Evolutionary conservation across 2,113 vertebrate species (phyloP).

Genomic region (Anguilla japonica): DNA sequence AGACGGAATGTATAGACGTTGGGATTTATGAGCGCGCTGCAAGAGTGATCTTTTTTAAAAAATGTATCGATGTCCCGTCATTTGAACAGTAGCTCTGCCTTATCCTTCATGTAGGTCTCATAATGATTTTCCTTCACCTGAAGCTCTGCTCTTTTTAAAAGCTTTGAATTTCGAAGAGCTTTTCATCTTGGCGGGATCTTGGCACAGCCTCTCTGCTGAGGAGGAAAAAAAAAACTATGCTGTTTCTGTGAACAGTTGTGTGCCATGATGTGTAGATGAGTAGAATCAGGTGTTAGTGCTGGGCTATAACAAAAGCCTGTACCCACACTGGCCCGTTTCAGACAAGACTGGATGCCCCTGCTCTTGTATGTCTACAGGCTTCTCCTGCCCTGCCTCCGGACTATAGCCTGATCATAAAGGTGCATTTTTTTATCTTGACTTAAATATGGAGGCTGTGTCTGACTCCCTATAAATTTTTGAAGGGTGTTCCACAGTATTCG

Average conservation of each 20-base stretch:
- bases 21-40: neutral
- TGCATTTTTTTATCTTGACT: no score
- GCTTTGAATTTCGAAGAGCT: slow-evolving; percentile 39
- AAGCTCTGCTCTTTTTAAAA: slow-evolving; percentile 52
- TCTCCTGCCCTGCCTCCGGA: no score
- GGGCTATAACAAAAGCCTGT: no score
- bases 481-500: no score
- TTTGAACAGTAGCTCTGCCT: slow-evolving; percentile 6
- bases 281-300: no score
- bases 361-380: no score
- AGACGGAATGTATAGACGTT: slow-evolving; percentile 1
- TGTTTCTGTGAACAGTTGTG: neutral
- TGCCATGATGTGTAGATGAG: neutral
- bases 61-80: slow-evolving; percentile 13
- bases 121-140: slow-evolving; percentile 59
- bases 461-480: no score
- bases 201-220: slow-evolving; percentile 32
- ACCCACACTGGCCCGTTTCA: no score
- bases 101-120: slow-evolving; percentile 38
- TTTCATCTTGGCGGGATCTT: slow-evolving; percentile 48
- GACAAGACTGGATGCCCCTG: no score
- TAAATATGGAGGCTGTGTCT: no score
- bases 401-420: no score
- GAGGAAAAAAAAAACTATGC: slow-evolving; percentile 43
- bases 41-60: slow-evolving; percentile 5